These are phyloP conservation scores for Brassicogethes aeneus DNA, from an alignment of 2,888 invertebrate genomes.

Conservation along the genomic window DNA sequence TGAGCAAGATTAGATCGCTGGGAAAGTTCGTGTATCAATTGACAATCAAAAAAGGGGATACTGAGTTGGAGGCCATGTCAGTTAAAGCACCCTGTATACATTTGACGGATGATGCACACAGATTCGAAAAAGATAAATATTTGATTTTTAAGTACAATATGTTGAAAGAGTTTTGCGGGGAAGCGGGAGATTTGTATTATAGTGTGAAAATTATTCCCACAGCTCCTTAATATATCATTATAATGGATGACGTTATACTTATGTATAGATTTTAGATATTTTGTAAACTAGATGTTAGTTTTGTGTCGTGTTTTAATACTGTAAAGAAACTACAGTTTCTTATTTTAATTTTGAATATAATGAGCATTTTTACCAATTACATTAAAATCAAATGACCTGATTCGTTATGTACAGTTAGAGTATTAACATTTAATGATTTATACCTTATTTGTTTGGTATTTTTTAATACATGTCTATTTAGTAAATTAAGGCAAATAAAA, in stretches of 20 bases:
- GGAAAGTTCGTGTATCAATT: slow-evolving; percentile 8
- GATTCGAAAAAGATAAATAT: slow-evolving; percentile 6
- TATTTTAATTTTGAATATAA: too few relatives aligned
- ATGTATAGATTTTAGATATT: slow-evolving; percentile 5
- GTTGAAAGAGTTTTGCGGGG: slow-evolving; percentile 10
- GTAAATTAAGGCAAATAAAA: too few relatives aligned
- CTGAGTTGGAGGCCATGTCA: slow-evolving; percentile 5
- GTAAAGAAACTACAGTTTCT: too few relatives aligned
- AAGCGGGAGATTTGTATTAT: slow-evolving; percentile 11
- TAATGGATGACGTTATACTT: not conserved
- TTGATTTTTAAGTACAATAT: slow-evolving; percentile 8
- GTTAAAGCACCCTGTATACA: slow-evolving; percentile 7
- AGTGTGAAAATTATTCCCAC: slow-evolving; percentile 5
- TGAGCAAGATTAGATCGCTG: slow-evolving; percentile 3
- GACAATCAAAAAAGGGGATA: slow-evolving; percentile 4
- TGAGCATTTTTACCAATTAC: too few relatives aligned
- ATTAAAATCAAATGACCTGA: too few relatives aligned
- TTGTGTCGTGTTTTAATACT: not conserved
- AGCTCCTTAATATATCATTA: not conserved
- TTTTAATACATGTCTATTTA: too few relatives aligned
- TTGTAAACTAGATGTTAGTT: not conserved
- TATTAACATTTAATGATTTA: too few relatives aligned
- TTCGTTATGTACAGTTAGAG: too few relatives aligned
- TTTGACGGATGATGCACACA: slow-evolving; percentile 7
- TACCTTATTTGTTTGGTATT: too few relatives aligned